Conservation (phyloP, 2,797 vertebrate species). For the Coreius guichenoti region DNA sequence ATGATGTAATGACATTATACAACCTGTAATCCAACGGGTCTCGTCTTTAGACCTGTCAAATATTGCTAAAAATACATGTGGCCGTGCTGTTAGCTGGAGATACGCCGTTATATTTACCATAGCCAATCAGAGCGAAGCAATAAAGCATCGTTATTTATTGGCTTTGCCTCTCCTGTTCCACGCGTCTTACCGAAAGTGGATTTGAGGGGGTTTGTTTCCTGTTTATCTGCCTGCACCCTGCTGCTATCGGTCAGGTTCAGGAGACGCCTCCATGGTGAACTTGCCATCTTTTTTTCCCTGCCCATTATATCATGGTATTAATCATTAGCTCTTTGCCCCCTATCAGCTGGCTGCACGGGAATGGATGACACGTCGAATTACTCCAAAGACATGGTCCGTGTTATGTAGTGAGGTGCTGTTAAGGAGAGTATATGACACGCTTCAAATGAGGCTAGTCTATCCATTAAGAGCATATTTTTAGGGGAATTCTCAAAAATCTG, state of each 20-base stretch:
- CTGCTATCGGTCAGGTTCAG: slow-evolving; percentile 80
- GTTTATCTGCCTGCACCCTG: slow-evolving; percentile 62
- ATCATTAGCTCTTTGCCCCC: slow-evolving; percentile 85
- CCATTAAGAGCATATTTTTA: slow-evolving; percentile 50
- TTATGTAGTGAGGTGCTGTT: slow-evolving; percentile 41
- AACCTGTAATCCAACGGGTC: slow-evolving; percentile 61
- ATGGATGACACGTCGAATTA: slow-evolving; percentile 70
- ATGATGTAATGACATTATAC: slow-evolving; percentile 62
- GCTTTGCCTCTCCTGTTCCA: slow-evolving; percentile 60
- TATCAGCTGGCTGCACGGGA: slow-evolving; percentile 78
- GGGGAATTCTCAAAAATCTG: slow-evolving; percentile 38
- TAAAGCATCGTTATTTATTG: slow-evolving; percentile 67
- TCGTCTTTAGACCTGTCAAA: slow-evolving; percentile 61
- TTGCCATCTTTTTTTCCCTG: slow-evolving; percentile 78
- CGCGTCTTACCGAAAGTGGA: slow-evolving; percentile 68
- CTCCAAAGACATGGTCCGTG: slow-evolving; percentile 57
- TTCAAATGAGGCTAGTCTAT: slow-evolving; percentile 52
- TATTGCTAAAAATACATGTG: slow-evolving; percentile 61
- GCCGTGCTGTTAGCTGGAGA: slow-evolving; percentile 59
- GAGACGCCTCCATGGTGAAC: slow-evolving; percentile 70
- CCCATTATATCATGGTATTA: slow-evolving; percentile 82
- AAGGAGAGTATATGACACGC: slow-evolving; percentile 39
- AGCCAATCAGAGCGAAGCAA: slow-evolving; percentile 59
- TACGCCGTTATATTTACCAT: slow-evolving; percentile 59
- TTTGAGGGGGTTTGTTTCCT: slow-evolving; percentile 63